These are phyloP conservation scores for Alauda arvensis DNA, from an alignment of 2,797 vertebrate genomes.

Conservation along the genomic window DNA sequence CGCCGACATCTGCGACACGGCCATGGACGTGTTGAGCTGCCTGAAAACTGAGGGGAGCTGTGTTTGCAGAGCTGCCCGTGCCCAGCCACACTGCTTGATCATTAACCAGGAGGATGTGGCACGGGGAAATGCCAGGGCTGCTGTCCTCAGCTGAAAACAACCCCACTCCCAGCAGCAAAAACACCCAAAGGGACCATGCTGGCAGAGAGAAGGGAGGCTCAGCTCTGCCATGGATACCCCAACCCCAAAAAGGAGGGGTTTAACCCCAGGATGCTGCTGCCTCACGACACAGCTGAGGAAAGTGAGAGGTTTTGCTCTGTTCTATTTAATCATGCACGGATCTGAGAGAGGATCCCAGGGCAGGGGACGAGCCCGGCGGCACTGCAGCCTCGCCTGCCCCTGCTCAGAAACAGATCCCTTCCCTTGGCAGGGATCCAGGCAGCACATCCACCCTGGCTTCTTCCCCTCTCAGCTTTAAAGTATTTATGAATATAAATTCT, in stretches of 20 bases:
- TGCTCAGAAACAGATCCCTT: constrained; percentile 30
- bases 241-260: not conserved
- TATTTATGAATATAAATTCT: constrained; percentile 54
- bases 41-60: constrained; percentile 73
- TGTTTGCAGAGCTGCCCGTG: not conserved
- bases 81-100: not conserved
- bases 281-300: rapidly evolving
- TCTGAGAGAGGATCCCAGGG: not conserved
- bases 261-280: rapidly evolving
- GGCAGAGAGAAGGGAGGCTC: not conserved
- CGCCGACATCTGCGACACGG: constrained; percentile 89
- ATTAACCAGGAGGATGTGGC: not conserved
- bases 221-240: rapidly evolving
- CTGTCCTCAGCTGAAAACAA: not conserved
- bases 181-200: rapidly evolving
- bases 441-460: not conserved
- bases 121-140: rapidly evolving
- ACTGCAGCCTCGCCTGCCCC: not conserved
- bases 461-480: constrained; percentile 30
- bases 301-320: not conserved
- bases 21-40: constrained; percentile 93
- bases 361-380: not conserved
- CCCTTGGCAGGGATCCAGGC: constrained; percentile 44
- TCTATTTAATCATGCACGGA: not conserved
- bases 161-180: rapidly evolving